Evolutionary conservation across 2,888 invertebrate genomes (phyloP).

Genomic region (Hyalella azteca): DNA sequence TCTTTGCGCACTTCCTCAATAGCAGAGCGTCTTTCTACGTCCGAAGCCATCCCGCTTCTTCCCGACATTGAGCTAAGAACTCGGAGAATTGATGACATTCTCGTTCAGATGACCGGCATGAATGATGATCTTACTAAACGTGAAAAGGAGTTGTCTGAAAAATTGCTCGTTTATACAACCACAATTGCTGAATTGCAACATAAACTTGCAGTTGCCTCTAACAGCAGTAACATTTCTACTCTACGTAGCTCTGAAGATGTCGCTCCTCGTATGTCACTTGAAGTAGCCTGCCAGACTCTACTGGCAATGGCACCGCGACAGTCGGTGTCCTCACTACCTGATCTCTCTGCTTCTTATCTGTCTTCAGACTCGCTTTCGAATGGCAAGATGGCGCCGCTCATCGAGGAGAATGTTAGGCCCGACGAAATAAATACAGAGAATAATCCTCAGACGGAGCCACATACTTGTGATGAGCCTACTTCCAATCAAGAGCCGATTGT

Average conservation of each 20-base stretch:
- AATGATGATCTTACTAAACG: not conserved
- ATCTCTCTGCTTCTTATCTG: conserved; percentile 8
- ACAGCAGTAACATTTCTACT: not conserved
- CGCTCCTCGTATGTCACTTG: not conserved
- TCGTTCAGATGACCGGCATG: not conserved
- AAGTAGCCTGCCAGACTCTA: conserved; percentile 26
- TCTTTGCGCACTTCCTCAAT: not conserved
- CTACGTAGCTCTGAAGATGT: not conserved
- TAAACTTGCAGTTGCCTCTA: not conserved
- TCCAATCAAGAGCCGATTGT: not conserved
- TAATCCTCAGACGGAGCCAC: not conserved
- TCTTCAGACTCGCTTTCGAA: conserved; percentile 13
- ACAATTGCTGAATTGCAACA: not conserved
- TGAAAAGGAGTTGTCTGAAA: not conserved
- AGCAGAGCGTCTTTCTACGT: not conserved
- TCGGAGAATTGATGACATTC: not conserved
- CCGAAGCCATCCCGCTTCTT: not conserved
- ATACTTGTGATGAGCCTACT: not conserved
- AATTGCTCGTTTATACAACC: not conserved
- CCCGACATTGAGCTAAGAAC: not conserved
- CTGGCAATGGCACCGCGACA: conserved; percentile 23
- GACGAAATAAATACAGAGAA: not conserved
- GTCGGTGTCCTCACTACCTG: conserved; percentile 9
- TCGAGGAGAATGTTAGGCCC: conserved; percentile 6
- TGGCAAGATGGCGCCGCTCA: conserved; percentile 1